Percentiles rank a stretch among this genome's conserved stretches.
Evolutionary conservation across 2,888 invertebrate genomes (phyloP).

Genomic region (Thymelicus acteon): DNA sequence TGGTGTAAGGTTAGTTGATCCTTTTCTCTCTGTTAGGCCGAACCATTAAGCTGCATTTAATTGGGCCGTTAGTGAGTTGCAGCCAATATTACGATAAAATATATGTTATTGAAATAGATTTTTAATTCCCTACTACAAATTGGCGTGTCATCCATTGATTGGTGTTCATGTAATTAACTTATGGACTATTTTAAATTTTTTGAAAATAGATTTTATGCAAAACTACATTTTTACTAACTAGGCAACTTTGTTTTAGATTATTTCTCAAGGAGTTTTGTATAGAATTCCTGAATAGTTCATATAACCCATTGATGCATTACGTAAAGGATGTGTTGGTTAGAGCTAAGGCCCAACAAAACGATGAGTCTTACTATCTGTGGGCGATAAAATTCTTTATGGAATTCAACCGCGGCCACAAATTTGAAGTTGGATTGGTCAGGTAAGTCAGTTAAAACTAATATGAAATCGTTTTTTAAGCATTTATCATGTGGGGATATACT

Average conservation of each 20-base stretch:
- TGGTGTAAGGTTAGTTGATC: no score
- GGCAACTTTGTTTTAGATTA: slow-evolving; percentile 83
- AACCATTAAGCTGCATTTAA: no score
- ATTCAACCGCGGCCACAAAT: slow-evolving; percentile 95
- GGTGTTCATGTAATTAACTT: no score
- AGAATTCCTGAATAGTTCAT: slow-evolving; percentile 95
- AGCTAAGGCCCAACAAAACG: slow-evolving; percentile 90
- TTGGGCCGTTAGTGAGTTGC: no score
- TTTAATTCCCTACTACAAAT: no score
- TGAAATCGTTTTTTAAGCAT: not conserved
- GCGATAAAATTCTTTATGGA: slow-evolving; percentile 98
- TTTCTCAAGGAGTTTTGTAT: slow-evolving; percentile 97
- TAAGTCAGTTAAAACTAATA: slow-evolving; percentile 59
- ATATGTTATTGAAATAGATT: no score
- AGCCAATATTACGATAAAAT: no score
- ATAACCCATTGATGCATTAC: slow-evolving; percentile 96
- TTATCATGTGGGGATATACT: no score
- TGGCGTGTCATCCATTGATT: no score
- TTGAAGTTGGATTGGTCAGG: slow-evolving; percentile 95
- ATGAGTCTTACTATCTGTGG: slow-evolving; percentile 98
- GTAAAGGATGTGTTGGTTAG: slow-evolving; percentile 91
- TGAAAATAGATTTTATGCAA: not conserved
- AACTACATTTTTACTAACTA: not conserved
- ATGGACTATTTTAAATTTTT: no score
- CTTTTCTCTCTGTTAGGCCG: no score